Percentiles rank a stretch among this genome's conserved stretches.
These are phyloP conservation scores for Pristionchus fissidentatus DNA, from an alignment of 2,888 invertebrate species.

Conservation along the genomic window DNA sequence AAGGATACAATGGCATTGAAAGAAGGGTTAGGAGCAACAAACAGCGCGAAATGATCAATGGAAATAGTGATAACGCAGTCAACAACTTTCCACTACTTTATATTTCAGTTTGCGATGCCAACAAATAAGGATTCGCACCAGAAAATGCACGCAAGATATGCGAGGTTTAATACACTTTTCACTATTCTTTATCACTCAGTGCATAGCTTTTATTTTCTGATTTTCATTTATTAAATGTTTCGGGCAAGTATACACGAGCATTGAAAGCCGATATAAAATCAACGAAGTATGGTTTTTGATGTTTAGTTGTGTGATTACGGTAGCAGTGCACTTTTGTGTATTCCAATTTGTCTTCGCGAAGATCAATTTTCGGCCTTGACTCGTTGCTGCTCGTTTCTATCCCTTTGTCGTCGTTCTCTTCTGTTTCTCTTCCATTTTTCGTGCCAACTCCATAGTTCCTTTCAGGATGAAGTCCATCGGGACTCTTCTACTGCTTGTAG, in stretches of 20 bases:
- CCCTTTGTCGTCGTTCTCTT: background rate
- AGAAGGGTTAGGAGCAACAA: background rate
- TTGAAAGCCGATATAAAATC: background rate
- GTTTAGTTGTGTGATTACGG: no score
- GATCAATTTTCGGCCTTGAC: conserved; percentile 4
- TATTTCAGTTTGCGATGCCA: background rate
- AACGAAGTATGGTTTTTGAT: no score
- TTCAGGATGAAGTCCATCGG: conserved; percentile 61
- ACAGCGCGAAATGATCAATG: background rate
- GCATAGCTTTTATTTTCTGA: background rate
- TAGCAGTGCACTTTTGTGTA: background rate
- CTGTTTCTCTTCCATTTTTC: background rate
- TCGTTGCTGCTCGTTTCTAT: background rate
- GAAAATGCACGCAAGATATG: no score
- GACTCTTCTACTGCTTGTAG: conserved; percentile 53
- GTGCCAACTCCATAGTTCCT: background rate
- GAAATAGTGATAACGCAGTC: no score
- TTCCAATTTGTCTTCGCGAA: background rate
- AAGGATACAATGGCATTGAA: background rate
- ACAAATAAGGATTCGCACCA: no score
- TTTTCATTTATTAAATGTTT: background rate
- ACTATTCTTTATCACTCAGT: no score
- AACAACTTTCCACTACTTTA: background rate
- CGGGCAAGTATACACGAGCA: background rate
- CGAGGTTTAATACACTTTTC: no score